Evolutionary conservation across 1,140 invertebrate species (phyloP).

Genomic region (Pectinophora gossypiella): DNA sequence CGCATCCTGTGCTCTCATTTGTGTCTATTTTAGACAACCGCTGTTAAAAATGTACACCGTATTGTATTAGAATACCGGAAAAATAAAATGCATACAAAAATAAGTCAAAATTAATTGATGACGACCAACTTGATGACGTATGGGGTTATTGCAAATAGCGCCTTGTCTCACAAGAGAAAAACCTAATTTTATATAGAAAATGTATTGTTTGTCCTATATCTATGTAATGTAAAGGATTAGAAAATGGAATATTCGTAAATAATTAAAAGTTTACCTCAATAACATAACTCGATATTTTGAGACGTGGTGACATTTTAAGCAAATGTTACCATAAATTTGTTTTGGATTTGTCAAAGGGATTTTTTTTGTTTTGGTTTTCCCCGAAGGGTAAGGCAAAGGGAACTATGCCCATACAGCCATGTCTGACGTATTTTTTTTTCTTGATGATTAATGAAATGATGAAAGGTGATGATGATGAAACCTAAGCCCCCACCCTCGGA

Average conservation of each 20-base stretch:
- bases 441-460: too few relatives aligned
- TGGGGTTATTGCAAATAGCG: conserved; percentile 9
- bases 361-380: too few relatives aligned
- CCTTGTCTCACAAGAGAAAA: neutral
- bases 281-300: conserved; percentile 74
- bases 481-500: too few relatives aligned
- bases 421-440: too few relatives aligned
- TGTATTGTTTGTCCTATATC: neutral
- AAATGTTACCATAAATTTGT: too few relatives aligned
- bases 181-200: neutral
- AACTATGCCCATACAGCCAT: too few relatives aligned
- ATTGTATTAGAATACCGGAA: neutral
- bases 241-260: conserved; percentile 10
- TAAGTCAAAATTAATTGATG: conserved; percentile 7
- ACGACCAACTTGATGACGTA: conserved; percentile 26
- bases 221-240: neutral
- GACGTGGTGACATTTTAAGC: conserved; percentile 76
- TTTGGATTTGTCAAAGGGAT: too few relatives aligned
- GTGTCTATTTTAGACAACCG: conserved; percentile 64
- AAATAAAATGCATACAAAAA: neutral
- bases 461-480: too few relatives aligned
- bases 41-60: conserved; percentile 28
- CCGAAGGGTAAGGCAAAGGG: too few relatives aligned
- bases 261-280: conserved; percentile 63
- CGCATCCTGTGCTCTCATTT: conserved; percentile 78